Conservation (phyloP, 2,797 vertebrate species). For the Naso thynnoides region DNA sequence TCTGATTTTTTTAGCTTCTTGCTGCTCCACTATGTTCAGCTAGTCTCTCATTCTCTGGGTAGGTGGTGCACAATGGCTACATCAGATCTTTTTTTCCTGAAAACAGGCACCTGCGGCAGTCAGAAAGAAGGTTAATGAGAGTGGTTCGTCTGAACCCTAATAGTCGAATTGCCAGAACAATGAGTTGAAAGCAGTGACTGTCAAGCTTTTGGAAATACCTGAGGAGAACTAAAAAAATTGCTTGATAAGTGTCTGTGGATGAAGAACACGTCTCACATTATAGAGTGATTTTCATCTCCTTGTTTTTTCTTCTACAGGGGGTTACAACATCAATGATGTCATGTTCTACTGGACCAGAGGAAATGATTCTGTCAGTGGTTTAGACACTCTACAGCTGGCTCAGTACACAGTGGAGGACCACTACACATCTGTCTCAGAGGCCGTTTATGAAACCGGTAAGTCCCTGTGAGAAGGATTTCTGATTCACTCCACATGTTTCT, state of each 20-base stretch:
- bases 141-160: background rate
- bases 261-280: background rate
- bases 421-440: conserved; percentile 93
- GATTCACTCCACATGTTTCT: background rate
- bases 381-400: conserved; percentile 90
- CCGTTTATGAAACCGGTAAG: conserved; percentile 92
- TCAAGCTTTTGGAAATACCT: background rate
- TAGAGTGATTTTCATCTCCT: background rate
- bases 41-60: background rate
- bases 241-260: background rate
- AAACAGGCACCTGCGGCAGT: background rate
- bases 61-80: background rate
- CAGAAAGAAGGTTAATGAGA: background rate
- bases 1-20: background rate
- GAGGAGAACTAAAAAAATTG: background rate
- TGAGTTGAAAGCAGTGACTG: background rate
- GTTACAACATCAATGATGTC: conserved; percentile 94
- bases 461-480: background rate
- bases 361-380: conserved; percentile 92
- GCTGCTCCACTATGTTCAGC: background rate
- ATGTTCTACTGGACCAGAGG: conserved; percentile 95
- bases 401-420: conserved; percentile 94
- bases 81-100: background rate
- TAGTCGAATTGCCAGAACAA: background rate
- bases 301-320: conserved; percentile 84